Percentiles rank a stretch among this genome's conserved stretches.
These are phyloP conservation scores for Lepisosteus oculatus DNA, from an alignment of 2,113 vertebrate genomes.

Conservation along the genomic window DNA sequence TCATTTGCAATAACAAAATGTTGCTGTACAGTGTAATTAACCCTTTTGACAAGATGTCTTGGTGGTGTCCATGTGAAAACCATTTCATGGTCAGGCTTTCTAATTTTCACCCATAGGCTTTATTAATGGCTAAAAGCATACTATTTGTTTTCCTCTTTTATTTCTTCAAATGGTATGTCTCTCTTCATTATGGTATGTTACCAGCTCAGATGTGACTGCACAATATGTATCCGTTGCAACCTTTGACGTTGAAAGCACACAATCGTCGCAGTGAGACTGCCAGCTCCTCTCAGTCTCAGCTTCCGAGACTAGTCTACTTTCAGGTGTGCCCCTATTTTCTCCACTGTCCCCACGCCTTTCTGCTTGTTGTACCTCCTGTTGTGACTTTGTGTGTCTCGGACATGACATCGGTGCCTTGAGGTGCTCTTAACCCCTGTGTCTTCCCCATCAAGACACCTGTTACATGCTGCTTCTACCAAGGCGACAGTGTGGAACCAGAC, in stretches of 20 bases:
- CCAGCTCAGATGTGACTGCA: background rate
- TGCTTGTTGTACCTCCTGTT: background rate
- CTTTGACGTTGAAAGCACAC: background rate
- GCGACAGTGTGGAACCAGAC: no score
- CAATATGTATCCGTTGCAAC: background rate
- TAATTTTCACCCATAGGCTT: background rate
- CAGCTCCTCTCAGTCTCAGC: background rate
- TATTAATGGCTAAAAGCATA: background rate
- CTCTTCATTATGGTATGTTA: background rate
- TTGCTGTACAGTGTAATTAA: background rate
- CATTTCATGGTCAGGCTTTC: background rate
- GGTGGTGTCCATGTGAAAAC: background rate
- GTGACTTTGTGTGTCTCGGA: background rate
- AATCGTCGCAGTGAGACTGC: background rate
- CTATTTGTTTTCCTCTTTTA: background rate
- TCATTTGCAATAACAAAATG: constrained; percentile 6
- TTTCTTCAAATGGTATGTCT: background rate
- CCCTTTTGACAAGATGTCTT: background rate
- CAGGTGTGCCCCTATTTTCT: background rate
- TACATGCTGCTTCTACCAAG: no score
- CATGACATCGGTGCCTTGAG: no score
- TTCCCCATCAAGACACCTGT: no score
- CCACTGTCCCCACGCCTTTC: background rate
- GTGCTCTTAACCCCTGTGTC: no score
- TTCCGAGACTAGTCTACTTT: background rate